Evolutionary conservation across 2,113 vertebrate genomes (phyloP).

Genomic region (Haliaeetus leucogaster): DNA sequence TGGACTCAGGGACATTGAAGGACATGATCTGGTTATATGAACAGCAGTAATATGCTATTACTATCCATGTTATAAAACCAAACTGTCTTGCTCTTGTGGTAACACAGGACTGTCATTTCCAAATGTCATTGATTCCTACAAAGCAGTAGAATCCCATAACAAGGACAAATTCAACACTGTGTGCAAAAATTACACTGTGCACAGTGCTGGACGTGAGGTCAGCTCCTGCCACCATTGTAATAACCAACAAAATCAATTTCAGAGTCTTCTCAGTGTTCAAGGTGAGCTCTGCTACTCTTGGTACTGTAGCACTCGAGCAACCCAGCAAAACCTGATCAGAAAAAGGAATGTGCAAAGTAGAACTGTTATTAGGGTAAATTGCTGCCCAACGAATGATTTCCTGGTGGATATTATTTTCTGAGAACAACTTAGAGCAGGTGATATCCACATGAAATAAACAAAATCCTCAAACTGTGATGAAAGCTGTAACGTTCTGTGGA

Average conservation of each 20-base stretch:
- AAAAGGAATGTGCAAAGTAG: background rate
- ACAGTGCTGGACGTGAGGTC: background rate
- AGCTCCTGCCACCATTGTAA: background rate
- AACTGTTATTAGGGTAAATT: constrained; percentile 11
- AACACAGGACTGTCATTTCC: background rate
- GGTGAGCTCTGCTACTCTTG: background rate
- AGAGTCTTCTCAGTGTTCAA: background rate
- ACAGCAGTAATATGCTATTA: background rate
- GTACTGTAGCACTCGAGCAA: background rate
- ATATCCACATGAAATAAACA: background rate
- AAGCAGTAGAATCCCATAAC: background rate
- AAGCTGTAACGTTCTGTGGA: background rate
- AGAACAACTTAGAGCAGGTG: background rate
- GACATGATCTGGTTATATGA: background rate
- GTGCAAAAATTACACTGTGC: background rate
- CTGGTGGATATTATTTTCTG: constrained; percentile 2
- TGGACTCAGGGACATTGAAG: background rate
- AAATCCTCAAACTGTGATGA: background rate
- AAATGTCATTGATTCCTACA: background rate
- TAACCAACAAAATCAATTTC: constrained; percentile 6
- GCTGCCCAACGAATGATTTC: background rate
- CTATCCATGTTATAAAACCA: background rate
- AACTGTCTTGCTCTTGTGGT: background rate
- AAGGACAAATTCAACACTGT: background rate
- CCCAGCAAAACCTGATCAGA: background rate